Conservation (phyloP, 2,113 vertebrate species). For the Sceloporus undulatus region DNA sequence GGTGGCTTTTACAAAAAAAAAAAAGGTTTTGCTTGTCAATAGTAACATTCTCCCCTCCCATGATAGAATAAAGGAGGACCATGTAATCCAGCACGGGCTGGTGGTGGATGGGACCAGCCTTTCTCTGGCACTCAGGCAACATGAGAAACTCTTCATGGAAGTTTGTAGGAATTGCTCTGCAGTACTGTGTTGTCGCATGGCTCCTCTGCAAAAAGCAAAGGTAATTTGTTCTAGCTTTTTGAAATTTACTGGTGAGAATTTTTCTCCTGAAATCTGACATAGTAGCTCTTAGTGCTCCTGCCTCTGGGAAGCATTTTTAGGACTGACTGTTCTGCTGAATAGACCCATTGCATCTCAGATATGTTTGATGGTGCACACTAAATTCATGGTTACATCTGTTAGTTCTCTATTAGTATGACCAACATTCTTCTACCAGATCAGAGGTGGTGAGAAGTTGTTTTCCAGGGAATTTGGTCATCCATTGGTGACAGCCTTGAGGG, state of each 20-base stretch:
- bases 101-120: conserved; percentile 97
- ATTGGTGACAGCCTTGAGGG: neutral
- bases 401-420: neutral
- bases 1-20: neutral
- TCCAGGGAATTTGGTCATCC: neutral
- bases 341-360: neutral
- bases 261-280: neutral
- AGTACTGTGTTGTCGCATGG: conserved; percentile 98
- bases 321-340: neutral
- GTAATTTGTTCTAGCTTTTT: conserved; percentile 67
- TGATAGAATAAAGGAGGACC: conserved; percentile 92
- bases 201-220: conserved; percentile 97
- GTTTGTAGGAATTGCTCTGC: conserved; percentile 95
- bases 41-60: conserved; percentile 30
- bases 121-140: conserved; percentile 93
- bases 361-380: neutral
- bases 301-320: neutral
- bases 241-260: no score
- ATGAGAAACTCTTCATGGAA: conserved; percentile 98
- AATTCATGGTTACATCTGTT: neutral
- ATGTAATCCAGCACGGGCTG: conserved; percentile 95
- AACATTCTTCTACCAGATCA: neutral
- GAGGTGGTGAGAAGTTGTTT: neutral
- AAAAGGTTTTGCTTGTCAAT: neutral
- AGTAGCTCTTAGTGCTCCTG: neutral